Conservation (phyloP, 2,888 invertebrate species). For the Hoplodrina blanda region DNA sequence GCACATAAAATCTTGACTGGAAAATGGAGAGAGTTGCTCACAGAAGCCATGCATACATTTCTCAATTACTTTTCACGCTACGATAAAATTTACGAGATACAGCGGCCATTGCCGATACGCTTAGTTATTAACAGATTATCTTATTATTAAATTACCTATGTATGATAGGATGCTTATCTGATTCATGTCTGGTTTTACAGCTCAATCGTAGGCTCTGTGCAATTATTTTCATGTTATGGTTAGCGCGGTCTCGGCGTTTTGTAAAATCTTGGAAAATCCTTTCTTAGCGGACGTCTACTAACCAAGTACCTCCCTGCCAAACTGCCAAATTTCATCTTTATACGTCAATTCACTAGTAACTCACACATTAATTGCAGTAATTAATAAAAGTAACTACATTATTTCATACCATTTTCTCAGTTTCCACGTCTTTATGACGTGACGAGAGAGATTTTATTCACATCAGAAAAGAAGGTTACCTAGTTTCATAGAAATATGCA, state of each 20-base stretch:
- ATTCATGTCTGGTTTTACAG: slow-evolving; percentile 16
- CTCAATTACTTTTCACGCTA: slow-evolving; percentile 26
- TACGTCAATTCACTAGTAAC: no score
- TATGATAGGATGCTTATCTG: slow-evolving; percentile 32
- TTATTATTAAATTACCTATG: slow-evolving; percentile 27
- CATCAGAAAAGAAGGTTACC: slow-evolving; percentile 10
- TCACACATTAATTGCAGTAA: neutral
- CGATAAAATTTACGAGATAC: slow-evolving; percentile 1
- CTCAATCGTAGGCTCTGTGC: slow-evolving; percentile 24
- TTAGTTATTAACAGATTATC: slow-evolving; percentile 25
- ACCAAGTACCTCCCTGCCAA: no score
- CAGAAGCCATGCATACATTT: slow-evolving; percentile 11
- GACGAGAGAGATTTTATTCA: slow-evolving; percentile 12
- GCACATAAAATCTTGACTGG: neutral
- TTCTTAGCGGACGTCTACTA: no score
- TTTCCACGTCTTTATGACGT: slow-evolving; percentile 13
- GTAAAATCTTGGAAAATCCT: no score
- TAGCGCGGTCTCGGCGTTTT: slow-evolving; percentile 13
- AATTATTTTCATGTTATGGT: slow-evolving; percentile 35
- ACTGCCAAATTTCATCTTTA: no score
- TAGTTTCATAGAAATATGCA: neutral
- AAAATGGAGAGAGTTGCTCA: slow-evolving; percentile 27
- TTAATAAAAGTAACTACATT: neutral
- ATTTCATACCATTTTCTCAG: neutral
- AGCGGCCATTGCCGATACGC: neutral